Percentiles rank a stretch among this genome's conserved stretches.
Evolutionary conservation across 2,888 invertebrate genomes (phyloP).

Genomic region (Nemoura dubitans): DNA sequence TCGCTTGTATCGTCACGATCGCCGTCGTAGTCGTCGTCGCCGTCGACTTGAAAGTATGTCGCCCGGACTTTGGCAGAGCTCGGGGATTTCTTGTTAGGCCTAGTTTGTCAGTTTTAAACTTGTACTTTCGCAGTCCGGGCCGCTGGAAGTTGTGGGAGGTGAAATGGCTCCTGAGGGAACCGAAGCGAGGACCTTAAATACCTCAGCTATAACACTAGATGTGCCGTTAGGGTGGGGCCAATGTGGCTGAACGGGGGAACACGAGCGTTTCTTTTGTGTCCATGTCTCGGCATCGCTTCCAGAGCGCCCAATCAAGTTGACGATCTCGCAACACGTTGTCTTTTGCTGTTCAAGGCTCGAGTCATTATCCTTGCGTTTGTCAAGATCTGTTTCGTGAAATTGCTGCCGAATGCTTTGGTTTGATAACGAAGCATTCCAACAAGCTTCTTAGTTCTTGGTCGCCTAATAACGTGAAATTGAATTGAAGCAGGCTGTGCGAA

Average conservation of each 20-base stretch:
- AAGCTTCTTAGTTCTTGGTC: background rate
- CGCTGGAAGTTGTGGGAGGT: constrained; percentile 30
- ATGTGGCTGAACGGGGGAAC: background rate
- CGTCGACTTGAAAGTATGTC: background rate
- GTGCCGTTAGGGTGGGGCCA: background rate
- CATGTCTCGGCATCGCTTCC: background rate
- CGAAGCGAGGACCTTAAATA: constrained; percentile 32
- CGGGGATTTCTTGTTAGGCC: constrained; percentile 30
- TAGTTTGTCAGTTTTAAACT: constrained; percentile 37
- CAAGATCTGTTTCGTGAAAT: background rate
- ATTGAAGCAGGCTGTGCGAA: background rate
- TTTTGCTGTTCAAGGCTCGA: background rate
- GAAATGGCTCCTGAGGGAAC: constrained; percentile 28
- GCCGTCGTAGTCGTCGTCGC: background rate
- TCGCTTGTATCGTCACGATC: background rate
- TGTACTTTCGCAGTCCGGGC: constrained; percentile 30
- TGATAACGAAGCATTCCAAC: background rate
- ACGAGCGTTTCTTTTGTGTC: background rate
- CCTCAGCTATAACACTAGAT: constrained; percentile 32
- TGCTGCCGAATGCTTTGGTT: background rate
- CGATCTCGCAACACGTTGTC: background rate
- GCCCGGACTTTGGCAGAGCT: background rate
- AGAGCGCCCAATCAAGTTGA: background rate
- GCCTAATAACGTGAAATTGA: background rate
- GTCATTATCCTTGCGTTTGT: background rate